Conservation (phyloP, 2,888 invertebrate genomes). For the Cosmopolites sordidus region DNA sequence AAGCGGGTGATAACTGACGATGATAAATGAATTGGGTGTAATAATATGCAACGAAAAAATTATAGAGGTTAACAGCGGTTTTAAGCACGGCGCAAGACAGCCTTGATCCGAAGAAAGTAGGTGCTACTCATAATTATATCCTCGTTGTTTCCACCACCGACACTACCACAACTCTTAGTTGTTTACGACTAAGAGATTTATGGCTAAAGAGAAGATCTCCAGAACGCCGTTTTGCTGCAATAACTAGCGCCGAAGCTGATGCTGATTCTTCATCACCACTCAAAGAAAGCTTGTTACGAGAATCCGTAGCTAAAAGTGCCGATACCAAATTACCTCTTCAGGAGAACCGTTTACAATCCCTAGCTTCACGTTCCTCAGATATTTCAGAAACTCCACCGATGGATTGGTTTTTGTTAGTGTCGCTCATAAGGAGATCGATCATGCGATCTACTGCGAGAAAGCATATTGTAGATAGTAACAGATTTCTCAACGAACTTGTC, state of each 20-base stretch:
- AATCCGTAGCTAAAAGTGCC: slow-evolving; percentile 83
- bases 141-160: slow-evolving; percentile 65
- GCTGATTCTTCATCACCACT: slow-evolving; percentile 61
- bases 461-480: slow-evolving; percentile 52
- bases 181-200: slow-evolving; percentile 72
- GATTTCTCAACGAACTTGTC: slow-evolving; percentile 46
- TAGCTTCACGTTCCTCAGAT: slow-evolving; percentile 67
- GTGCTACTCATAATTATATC: slow-evolving; percentile 46
- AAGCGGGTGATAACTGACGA: no score
- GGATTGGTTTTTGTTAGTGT: slow-evolving; percentile 52
- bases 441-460: slow-evolving; percentile 78
- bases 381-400: slow-evolving; percentile 54
- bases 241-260: slow-evolving; percentile 60
- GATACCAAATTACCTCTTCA: slow-evolving; percentile 92
- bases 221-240: slow-evolving; percentile 74
- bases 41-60: no score
- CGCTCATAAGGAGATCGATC: slow-evolving; percentile 74
- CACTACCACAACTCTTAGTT: slow-evolving; percentile 78
- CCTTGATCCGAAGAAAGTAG: slow-evolving; percentile 43
- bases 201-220: slow-evolving; percentile 78
- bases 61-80: no score
- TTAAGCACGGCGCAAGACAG: slow-evolving; percentile 58
- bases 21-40: no score
- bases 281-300: slow-evolving; percentile 69
- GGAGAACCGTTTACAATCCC: slow-evolving; percentile 84